Percentiles rank a stretch among this genome's conserved stretches.
Conservation (phyloP, 2,113 vertebrate species). For the Chrysochloris asiatica region DNA sequence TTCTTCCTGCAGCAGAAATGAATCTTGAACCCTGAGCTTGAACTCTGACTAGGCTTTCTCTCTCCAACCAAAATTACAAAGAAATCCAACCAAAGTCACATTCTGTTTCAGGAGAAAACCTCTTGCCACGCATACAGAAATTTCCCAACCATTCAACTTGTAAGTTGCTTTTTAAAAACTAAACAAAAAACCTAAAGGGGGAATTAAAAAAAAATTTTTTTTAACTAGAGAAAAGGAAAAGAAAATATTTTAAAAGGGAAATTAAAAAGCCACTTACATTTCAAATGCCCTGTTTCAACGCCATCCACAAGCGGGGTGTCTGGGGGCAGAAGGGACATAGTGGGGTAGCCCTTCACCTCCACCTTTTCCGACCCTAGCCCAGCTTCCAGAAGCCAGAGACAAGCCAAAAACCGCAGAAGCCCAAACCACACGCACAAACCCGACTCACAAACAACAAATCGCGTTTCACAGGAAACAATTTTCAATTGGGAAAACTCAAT, state of each 20-base stretch:
- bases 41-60: constrained; percentile 56
- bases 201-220: not conserved
- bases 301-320: constrained; percentile 39
- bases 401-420: constrained; percentile 51
- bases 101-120: constrained; percentile 56
- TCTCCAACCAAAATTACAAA: constrained; percentile 55
- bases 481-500: constrained; percentile 55
- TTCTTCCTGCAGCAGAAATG: constrained; percentile 62
- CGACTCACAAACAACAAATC: constrained; percentile 65
- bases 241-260: not conserved
- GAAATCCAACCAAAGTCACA: constrained; percentile 60
- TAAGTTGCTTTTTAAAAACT: constrained; percentile 65
- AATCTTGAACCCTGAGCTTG: constrained; percentile 77
- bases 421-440: constrained; percentile 41
- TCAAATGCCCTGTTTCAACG: constrained; percentile 54
- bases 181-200: too few species aligned
- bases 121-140: constrained; percentile 66
- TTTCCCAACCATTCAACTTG: constrained; percentile 58
- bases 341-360: constrained; percentile 64
- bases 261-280: not conserved
- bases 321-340: constrained; percentile 44
- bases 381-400: not conserved
- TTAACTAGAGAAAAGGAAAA: not conserved
- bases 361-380: constrained; percentile 65
- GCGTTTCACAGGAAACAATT: constrained; percentile 55